Evolutionary conservation across 37 sponge, comb jelly and placozoan species (phyloP).

Genomic region (Ephydatia muelleri): DNA sequence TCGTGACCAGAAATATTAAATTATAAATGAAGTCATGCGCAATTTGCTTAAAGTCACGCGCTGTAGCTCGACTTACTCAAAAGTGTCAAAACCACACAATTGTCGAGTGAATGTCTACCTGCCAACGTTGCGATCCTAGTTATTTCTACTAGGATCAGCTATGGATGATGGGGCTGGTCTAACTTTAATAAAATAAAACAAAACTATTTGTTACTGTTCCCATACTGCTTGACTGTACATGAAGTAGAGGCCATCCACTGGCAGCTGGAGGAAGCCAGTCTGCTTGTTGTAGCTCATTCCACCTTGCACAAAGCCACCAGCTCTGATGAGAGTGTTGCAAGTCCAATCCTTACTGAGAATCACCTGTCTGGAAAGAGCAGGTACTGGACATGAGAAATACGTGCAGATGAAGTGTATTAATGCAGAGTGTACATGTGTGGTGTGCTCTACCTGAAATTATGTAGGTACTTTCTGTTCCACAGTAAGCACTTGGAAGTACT

Average conservation of each 20-base stretch:
- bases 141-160: too few species aligned
- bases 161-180: too few species aligned
- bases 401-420: background rate
- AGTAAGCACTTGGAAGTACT: background rate
- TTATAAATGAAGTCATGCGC: too few species aligned
- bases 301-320: conserved; percentile 29
- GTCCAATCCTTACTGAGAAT: conserved; percentile 15
- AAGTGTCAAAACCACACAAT: too few species aligned
- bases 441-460: background rate
- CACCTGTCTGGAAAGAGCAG: background rate
- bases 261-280: conserved; percentile 49
- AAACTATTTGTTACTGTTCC: too few species aligned
- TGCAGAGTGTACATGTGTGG: background rate
- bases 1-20: too few species aligned
- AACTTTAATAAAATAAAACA: too few species aligned
- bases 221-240: conserved; percentile 70
- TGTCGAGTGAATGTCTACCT: too few species aligned
- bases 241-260: conserved; percentile 54
- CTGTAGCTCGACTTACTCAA: too few species aligned
- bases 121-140: too few species aligned
- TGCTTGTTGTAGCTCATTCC: conserved; percentile 50
- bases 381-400: background rate
- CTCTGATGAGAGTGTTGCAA: background rate
- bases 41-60: too few species aligned
- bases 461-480: background rate